Evolutionary conservation across 2,113 vertebrate species (phyloP), one percentile per base, ranked within the genome.

Genomic region (Callospermophilus lateralis): DNA sequence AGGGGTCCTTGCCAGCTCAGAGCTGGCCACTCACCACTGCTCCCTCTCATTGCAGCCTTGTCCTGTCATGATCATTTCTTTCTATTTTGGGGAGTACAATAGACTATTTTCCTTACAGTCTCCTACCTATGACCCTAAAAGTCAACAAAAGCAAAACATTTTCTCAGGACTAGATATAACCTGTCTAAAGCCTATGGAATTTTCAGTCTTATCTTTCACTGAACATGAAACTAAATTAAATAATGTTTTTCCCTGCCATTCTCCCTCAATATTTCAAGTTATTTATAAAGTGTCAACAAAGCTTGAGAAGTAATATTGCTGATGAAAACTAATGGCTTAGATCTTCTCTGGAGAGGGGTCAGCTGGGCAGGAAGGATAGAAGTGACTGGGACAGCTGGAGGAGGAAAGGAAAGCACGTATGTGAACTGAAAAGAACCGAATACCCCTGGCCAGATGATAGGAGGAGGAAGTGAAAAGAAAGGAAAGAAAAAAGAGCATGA

Each of bases 41-140:
- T 79, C 37, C 55, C 48, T 51, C 17, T 16, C 39, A 70, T 55
- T 81, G 20, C 55, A 65, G 63, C 24, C 55, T 39, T 63, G 24
- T 80, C 42, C 70, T 39, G 90, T 68, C 32, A 4, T 63, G 78
- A 96, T 84, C 13, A 55, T 97, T 87, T 96, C 39, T 93, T 88
- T 95, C 84, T 91, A 70, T 88, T 95, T 84, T 79, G 58, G 84
- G 68, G 30, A 30, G 42, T 65, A 81, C 30, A 3, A 32, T 34
- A 68, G n/a, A 77, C 32, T 81, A 22, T 61, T 94, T 12, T 73
- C 88, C 55, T 94, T 94, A 79, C 11, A 84, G 51, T 84, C 39
- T 86, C 61, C 77, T 68, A 53, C 24, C 77, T 74, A n/a, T 32
- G 26, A 83, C 83, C 51, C 87, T 58, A 93, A 90, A 91, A 45